Percentiles rank a stretch among this genome's conserved stretches.
phyloP scores from a whole-genome alignment of 2,797 vertebrate species.

The Zenarchopterus dispar region DNA sequence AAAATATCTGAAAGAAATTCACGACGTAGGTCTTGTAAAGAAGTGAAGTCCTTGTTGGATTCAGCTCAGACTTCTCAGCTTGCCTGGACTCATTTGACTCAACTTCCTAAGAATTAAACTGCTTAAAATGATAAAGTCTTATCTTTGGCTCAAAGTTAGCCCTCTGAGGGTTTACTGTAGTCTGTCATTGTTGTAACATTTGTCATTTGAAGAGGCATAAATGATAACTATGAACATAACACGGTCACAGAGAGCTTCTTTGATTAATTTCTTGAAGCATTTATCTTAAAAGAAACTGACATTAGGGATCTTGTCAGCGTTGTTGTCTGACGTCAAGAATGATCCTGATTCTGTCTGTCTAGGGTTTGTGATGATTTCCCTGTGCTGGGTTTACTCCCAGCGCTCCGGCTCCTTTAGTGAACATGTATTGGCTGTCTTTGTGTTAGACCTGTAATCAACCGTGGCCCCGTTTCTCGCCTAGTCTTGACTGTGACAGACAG shows the following conservation, averaged over 20 bases:
- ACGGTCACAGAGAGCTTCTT: conserved; percentile 14
- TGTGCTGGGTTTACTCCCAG: too few species aligned
- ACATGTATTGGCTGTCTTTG: background rate
- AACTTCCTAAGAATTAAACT: conserved; percentile 41
- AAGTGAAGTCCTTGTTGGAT: conserved; percentile 17
- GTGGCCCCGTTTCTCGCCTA: too few species aligned
- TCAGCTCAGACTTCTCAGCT: conserved; percentile 20
- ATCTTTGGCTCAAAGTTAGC: conserved; percentile 37
- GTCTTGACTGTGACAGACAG: background rate
- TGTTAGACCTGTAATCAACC: background rate
- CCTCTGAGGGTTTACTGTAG: conserved; percentile 11
- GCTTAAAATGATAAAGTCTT: conserved; percentile 34
- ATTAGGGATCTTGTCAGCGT: background rate
- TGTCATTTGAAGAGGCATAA: conserved; percentile 22
- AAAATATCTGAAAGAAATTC: background rate
- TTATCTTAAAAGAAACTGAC: background rate
- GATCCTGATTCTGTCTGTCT: too few species aligned
- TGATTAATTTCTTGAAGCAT: conserved; percentile 21
- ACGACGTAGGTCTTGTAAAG: background rate
- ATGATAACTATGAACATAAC: conserved; percentile 21
- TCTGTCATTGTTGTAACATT: conserved; percentile 3
- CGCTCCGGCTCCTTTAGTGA: too few species aligned
- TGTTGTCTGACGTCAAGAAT: background rate
- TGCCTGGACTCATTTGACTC: conserved; percentile 13
- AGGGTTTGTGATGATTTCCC: too few species aligned